Evolutionary conservation across 2,113 vertebrate genomes (phyloP).

Genomic region (Aegypius monachus): DNA sequence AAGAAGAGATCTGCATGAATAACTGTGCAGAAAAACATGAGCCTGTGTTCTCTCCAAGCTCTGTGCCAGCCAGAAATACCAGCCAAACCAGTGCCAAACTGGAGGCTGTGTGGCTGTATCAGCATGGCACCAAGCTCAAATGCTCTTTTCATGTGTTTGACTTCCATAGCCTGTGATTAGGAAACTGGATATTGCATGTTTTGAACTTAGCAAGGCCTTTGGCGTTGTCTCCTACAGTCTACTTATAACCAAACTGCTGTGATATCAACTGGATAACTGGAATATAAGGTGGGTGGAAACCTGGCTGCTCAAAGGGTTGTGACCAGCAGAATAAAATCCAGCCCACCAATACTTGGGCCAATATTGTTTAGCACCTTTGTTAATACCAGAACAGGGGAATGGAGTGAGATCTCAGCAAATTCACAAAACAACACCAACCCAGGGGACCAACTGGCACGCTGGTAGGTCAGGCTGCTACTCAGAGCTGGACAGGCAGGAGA

Average conservation of each 20-base stretch:
- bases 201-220: background rate
- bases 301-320: background rate
- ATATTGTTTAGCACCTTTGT: background rate
- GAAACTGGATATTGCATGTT: background rate
- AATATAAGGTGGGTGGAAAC: background rate
- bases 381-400: background rate
- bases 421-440: background rate
- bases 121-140: background rate
- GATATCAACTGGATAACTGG: background rate
- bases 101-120: background rate
- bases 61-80: conserved; percentile 17
- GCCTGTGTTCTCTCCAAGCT: background rate
- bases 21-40: background rate
- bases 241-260: background rate
- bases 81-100: background rate
- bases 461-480: background rate
- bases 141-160: background rate
- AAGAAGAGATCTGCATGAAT: background rate
- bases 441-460: background rate
- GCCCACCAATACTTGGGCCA: background rate
- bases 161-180: background rate
- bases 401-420: background rate
- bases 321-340: background rate
- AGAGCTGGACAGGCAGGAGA: background rate
- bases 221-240: background rate